Base-by-base conservation (phyloP, 2,888 invertebrate genomes). In the Apantesis nais region DNA sequence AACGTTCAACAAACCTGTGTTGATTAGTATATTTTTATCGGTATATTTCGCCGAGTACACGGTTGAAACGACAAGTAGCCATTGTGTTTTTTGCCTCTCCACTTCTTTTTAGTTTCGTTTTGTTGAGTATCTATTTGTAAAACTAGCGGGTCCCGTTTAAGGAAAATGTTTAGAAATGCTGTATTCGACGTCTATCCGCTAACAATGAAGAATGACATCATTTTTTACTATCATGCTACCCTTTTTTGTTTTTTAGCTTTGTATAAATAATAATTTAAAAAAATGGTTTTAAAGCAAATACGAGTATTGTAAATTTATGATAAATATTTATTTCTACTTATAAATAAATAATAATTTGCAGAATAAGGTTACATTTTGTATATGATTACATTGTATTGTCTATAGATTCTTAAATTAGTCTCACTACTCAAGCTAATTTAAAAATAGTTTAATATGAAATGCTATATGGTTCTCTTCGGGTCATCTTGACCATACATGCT, bases 151-250 rank as follows among this genome's bases (percentile, higher is more conserved):
- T 74, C 75, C 72, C 39, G 75, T 68, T 84, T 86, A 80, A 86
- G 86, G 86, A 86, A 86, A 85, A 85, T 72, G 68, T 75, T 64
- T 69, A 48, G 73, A 77, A 66, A 73, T 70, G 71, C 61, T 67
- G 22, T 41, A 31, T 60, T 66, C 12, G 29, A 4, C 22, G 31
- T 31, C 22, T 41, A 34, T 19, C n/a, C 60, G 5, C 22, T 34
- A 67, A 66, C 41, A 29, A 22, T 25, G 25, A 66, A 29, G 31
- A 44, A 22, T 44, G 11, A 19, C 19, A 41, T 25, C 0, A 39
- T 58, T 55, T 39, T 58, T 58, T 58, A 58, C 16, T 55, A n/a
- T 37, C 19, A 29, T 66, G 12, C 39, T 29, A 16, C 22, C 8
- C 55, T 25, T 39, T 65, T 22, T 39, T 19, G 25, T 29, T 29